These are phyloP conservation scores for Ernsta delagoae DNA, from an alignment of 2,888 invertebrate genomes.

Conservation along the genomic window DNA sequence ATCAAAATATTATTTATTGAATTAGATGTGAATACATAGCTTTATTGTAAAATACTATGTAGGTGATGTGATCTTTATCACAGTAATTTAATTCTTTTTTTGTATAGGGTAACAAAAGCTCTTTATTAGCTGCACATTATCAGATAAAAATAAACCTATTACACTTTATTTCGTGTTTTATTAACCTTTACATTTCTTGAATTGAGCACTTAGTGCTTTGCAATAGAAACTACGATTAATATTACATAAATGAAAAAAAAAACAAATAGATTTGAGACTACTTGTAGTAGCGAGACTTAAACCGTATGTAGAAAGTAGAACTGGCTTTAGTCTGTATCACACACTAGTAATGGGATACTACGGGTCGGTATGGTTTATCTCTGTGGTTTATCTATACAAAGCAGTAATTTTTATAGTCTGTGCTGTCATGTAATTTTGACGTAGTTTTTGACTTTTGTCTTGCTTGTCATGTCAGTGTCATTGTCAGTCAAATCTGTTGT, in stretches of 20 bases:
- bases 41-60: constrained; percentile 8
- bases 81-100: constrained; percentile 8
- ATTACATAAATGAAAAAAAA: no score
- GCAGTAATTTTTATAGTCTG: neutral
- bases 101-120: constrained; percentile 15
- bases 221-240: no score
- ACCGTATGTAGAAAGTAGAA: no score
- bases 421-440: constrained; percentile 24
- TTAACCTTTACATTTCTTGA: neutral
- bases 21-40: constrained; percentile 7
- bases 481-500: constrained; percentile 50
- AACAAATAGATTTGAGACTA: no score
- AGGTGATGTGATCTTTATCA: neutral
- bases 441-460: constrained; percentile 44
- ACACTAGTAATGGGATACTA: no score
- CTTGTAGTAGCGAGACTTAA: no score
- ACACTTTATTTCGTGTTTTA: constrained; percentile 3
- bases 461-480: neutral
- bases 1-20: constrained; percentile 25
- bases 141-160: neutral
- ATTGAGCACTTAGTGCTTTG: no score
- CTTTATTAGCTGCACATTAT: constrained; percentile 18
- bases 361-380: no score
- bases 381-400: no score
- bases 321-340: no score